These are phyloP conservation scores for Acronicta leporina DNA, from an alignment of 2,888 invertebrate species.

Conservation along the genomic window DNA sequence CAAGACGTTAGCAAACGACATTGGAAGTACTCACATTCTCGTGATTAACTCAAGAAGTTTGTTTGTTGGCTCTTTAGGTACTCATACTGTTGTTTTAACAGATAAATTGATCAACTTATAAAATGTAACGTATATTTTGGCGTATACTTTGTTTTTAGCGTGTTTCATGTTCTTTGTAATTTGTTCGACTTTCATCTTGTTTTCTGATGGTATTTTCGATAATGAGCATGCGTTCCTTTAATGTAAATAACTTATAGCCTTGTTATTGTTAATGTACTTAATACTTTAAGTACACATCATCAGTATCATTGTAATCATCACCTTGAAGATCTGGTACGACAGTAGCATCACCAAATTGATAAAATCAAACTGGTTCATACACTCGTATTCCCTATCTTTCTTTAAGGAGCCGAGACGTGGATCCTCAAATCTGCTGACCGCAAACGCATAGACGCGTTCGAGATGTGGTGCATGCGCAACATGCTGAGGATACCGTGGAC, in stretches of 20 bases:
- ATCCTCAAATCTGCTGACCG: too few relatives aligned
- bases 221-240: slow-evolving; percentile 1
- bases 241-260: neutral
- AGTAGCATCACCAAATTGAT: too few relatives aligned
- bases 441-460: too few relatives aligned
- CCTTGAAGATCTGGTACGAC: too few relatives aligned
- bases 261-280: slow-evolving; percentile 8
- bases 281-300: too few relatives aligned
- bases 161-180: slow-evolving; percentile 14
- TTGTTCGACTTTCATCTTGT: slow-evolving; percentile 1
- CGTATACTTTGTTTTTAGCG: slow-evolving; percentile 9
- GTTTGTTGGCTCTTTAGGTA: slow-evolving; percentile 35
- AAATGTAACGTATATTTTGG: slow-evolving; percentile 25
- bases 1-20: slow-evolving; percentile 53
- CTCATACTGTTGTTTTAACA: slow-evolving; percentile 26
- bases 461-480: too few relatives aligned
- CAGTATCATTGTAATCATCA: too few relatives aligned
- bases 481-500: too few relatives aligned
- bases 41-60: slow-evolving; percentile 51
- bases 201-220: neutral
- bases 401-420: too few relatives aligned
- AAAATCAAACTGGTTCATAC: too few relatives aligned
- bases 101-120: slow-evolving; percentile 35
- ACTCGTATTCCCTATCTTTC: too few relatives aligned
- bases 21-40: slow-evolving; percentile 36